phyloP scores from a whole-genome alignment of 2,113 vertebrate species.

The Erythrocercus mccallii region DNA sequence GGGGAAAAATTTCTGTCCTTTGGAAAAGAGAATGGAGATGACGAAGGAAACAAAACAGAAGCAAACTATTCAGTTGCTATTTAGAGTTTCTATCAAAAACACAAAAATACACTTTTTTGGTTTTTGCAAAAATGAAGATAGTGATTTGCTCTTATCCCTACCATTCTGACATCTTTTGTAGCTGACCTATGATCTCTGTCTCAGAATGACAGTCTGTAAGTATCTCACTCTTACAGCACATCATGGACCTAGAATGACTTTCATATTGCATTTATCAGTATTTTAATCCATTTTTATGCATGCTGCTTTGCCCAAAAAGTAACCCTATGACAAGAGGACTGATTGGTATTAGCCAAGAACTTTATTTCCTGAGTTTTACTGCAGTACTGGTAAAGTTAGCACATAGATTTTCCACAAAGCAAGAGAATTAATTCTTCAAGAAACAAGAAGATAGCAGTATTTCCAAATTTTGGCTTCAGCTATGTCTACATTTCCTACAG shows the following conservation, averaged over 20 bases:
- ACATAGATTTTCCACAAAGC: background rate
- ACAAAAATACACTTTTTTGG: rapidly evolving
- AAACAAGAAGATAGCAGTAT: background rate
- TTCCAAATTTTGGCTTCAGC: background rate
- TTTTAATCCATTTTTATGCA: background rate
- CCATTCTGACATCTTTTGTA: background rate
- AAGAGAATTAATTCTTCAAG: background rate
- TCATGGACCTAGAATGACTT: background rate
- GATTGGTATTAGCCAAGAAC: background rate
- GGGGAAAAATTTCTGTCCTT: background rate
- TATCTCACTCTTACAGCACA: background rate
- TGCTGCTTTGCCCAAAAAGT: background rate
- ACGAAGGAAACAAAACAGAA: background rate
- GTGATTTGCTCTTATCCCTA: background rate
- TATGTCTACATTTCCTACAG: background rate
- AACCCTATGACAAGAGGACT: background rate
- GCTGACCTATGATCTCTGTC: background rate
- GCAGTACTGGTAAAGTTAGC: background rate
- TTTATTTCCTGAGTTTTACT: background rate
- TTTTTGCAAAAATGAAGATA: background rate
- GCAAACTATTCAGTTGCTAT: rapidly evolving
- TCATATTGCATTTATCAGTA: background rate
- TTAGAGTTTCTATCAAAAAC: background rate
- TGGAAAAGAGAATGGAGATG: background rate
- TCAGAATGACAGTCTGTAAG: background rate